phyloP scores from a whole-genome alignment of 1,140 invertebrate genomes.

The Acromyrmex echinatior region DNA sequence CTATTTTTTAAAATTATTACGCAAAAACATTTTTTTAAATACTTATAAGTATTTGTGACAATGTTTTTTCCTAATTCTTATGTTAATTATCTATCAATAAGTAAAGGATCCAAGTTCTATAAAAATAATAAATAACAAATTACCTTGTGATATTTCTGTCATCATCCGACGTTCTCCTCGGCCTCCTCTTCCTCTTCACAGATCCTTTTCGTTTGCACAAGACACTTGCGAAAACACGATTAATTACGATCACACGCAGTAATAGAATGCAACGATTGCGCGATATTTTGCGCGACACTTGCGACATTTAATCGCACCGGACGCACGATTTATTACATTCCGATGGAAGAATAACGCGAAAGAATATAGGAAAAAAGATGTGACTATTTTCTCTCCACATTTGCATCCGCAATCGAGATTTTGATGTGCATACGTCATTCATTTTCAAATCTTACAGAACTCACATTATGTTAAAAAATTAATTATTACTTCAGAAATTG shows the following conservation, averaged over 20 bases:
- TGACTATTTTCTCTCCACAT: not conserved
- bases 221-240: not conserved
- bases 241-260: not conserved
- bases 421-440: not conserved
- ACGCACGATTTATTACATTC: not conserved
- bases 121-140: not conserved
- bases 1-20: not conserved
- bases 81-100: not conserved
- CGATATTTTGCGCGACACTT: not conserved
- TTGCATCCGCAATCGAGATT: not conserved
- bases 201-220: not conserved
- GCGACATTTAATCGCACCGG: not conserved
- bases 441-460: not conserved
- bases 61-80: not conserved
- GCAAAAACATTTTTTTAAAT: not conserved
- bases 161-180: not conserved
- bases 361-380: not conserved
- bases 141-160: not conserved
- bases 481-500: not conserved
- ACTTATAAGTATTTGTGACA: not conserved
- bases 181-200: not conserved
- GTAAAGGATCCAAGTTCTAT: too few species aligned
- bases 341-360: not conserved
- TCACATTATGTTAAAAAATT: not conserved
- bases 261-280: not conserved